These are phyloP conservation scores for Smutsia gigantea DNA, from an alignment of 2,797 vertebrate genomes.

Conservation along the genomic window DNA sequence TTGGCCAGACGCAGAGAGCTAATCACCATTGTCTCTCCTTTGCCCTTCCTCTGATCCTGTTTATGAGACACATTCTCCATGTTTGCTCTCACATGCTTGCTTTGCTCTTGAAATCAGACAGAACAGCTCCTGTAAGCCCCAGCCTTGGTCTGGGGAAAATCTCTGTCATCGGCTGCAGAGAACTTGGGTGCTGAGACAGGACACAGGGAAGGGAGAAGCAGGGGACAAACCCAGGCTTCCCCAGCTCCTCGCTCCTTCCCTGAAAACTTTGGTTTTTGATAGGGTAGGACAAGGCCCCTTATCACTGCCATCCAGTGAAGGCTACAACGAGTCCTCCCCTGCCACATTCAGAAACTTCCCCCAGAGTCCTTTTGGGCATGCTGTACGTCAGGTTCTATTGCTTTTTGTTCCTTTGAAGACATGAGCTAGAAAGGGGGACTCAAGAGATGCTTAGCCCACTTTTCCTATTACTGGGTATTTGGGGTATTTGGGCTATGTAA, in stretches of 20 bases:
- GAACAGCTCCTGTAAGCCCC: background rate
- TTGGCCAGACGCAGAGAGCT: conserved; percentile 6
- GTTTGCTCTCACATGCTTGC: background rate
- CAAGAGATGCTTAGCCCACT: background rate
- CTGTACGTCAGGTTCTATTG: background rate
- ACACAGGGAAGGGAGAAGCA: background rate
- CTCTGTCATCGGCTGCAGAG: background rate
- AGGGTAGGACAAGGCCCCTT: background rate
- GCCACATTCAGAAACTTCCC: background rate
- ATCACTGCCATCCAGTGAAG: background rate
- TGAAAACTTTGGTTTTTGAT: background rate
- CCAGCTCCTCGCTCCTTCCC: background rate
- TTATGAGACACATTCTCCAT: background rate
- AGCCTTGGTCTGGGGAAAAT: background rate
- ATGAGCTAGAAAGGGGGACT: background rate
- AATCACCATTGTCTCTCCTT: background rate
- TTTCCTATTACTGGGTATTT: background rate
- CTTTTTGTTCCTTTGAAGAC: background rate
- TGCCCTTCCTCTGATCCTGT: conserved; percentile 63
- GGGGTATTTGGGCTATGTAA: background rate
- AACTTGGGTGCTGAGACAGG: too few species aligned
- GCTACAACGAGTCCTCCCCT: background rate
- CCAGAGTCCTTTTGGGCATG: background rate
- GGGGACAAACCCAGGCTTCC: background rate
- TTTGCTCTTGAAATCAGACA: background rate